These are phyloP conservation scores for Macrophya annulata DNA, from an alignment of 2,888 invertebrate species.

Conservation along the genomic window DNA sequence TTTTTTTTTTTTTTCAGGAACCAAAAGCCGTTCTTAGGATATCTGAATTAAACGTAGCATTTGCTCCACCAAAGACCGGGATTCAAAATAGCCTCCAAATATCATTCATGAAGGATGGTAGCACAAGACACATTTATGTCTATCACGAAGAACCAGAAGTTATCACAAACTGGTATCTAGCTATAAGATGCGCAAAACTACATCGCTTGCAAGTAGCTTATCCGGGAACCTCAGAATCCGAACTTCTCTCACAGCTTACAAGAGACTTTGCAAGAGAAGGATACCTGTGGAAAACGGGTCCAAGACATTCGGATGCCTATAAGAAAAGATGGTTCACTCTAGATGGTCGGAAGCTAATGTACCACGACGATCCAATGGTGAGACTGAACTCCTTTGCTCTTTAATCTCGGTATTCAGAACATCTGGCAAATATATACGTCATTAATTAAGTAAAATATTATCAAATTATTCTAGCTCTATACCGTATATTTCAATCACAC, in stretches of 20 bases:
- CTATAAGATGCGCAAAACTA: slow-evolving; percentile 91
- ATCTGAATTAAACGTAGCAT: slow-evolving; percentile 91
- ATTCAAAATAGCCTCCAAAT: slow-evolving; percentile 92
- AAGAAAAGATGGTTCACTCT: slow-evolving; percentile 94
- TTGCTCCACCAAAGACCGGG: slow-evolving; percentile 91
- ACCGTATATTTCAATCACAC: neutral
- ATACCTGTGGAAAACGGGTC: slow-evolving; percentile 95
- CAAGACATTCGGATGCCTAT: slow-evolving; percentile 90
- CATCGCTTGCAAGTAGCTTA: slow-evolving; percentile 92
- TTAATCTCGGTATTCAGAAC: neutral
- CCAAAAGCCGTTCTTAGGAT: slow-evolving; percentile 91
- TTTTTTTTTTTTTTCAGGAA: slow-evolving; percentile 80
- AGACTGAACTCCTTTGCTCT: slow-evolving; percentile 59
- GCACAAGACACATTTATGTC: slow-evolving; percentile 93
- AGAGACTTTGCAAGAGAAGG: slow-evolving; percentile 93
- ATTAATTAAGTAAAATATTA: neutral
- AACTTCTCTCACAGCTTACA: slow-evolving; percentile 87
- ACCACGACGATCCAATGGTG: slow-evolving; percentile 91
- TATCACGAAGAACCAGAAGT: slow-evolving; percentile 93
- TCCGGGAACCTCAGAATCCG: slow-evolving; percentile 88
- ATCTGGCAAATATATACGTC: neutral
- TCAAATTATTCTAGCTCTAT: slow-evolving; percentile 1
- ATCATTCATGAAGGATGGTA: slow-evolving; percentile 92
- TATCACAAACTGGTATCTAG: slow-evolving; percentile 92
- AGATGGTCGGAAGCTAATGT: slow-evolving; percentile 95